phyloP scores from a whole-genome alignment of 92 coral and sea anemone species.

The Heliopora coerulea region DNA sequence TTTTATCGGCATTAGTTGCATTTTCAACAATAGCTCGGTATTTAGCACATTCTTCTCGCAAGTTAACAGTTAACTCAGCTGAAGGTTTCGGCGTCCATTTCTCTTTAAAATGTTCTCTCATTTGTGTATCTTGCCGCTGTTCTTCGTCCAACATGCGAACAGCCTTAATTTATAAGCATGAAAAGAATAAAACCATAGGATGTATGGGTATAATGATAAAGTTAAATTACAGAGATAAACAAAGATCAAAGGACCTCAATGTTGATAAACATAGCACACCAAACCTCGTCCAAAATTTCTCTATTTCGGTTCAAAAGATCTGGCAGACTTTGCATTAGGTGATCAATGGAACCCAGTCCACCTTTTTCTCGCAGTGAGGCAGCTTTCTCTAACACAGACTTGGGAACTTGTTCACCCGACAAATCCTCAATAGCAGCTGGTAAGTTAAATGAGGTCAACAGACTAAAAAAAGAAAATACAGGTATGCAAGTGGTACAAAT shows the following conservation, averaged over 20 bases:
- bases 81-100: slow-evolving; percentile 97
- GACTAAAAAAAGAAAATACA: slow-evolving; percentile 56
- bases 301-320: slow-evolving; percentile 83
- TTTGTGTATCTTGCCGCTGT: slow-evolving; percentile 90
- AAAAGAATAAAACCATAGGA: background rate
- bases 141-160: slow-evolving; percentile 88
- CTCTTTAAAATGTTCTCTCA: slow-evolving; percentile 81
- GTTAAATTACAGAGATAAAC: too few relatives aligned
- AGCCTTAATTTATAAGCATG: slow-evolving; percentile 47
- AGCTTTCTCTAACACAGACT: slow-evolving; percentile 88
- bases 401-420: slow-evolving; percentile 91
- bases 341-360: slow-evolving; percentile 76
- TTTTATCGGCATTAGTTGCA: slow-evolving; percentile 85
- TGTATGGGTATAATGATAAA: too few relatives aligned
- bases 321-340: slow-evolving; percentile 81
- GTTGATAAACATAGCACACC: background rate
- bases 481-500: too few relatives aligned
- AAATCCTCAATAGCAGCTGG: slow-evolving; percentile 98
- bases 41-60: slow-evolving; percentile 83
- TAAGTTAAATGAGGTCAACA: slow-evolving; percentile 81
- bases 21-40: slow-evolving; percentile 84
- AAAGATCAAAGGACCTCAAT: too few relatives aligned
- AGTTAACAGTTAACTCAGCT: slow-evolving; percentile 76
- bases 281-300: slow-evolving; percentile 91
- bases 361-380: slow-evolving; percentile 80